phyloP scores from a whole-genome alignment of 2,113 vertebrate species.

The Actenoides lindsayi region DNA sequence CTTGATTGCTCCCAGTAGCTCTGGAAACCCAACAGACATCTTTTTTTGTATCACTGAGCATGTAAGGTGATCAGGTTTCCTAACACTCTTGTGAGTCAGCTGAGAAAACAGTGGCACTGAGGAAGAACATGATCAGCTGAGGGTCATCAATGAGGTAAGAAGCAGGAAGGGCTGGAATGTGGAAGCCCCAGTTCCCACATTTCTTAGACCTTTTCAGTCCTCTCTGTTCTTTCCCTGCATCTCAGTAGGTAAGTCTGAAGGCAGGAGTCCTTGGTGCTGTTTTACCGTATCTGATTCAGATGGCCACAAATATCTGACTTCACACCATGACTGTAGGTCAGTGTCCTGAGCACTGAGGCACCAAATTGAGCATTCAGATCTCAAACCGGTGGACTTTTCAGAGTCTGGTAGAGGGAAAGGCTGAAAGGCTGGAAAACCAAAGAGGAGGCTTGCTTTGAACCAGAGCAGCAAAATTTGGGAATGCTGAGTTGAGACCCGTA shows the following conservation, averaged over 20 bases:
- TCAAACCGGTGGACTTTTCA: not conserved
- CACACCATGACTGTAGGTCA: not conserved
- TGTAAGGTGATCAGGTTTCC: not conserved
- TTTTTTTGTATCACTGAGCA: not conserved
- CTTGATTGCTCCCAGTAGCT: not conserved
- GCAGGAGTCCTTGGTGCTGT: not conserved
- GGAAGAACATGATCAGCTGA: not conserved
- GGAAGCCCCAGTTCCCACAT: not conserved
- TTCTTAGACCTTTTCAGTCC: not conserved
- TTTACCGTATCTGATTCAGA: not conserved
- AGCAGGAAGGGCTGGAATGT: not conserved
- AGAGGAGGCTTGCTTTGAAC: not conserved
- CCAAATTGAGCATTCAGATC: not conserved
- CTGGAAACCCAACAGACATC: not conserved
- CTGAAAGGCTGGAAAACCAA: not conserved
- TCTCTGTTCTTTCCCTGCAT: not conserved
- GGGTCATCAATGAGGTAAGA: not conserved
- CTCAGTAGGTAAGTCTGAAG: not conserved
- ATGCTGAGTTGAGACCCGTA: not conserved
- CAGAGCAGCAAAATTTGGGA: not conserved
- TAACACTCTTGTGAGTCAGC: not conserved
- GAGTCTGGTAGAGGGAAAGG: not conserved
- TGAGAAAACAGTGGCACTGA: not conserved
- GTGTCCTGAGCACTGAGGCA: not conserved
- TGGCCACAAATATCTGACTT: not conserved